phyloP scores from a whole-genome alignment of 1,140 invertebrate genomes.

The Drosophila lowei region DNA sequence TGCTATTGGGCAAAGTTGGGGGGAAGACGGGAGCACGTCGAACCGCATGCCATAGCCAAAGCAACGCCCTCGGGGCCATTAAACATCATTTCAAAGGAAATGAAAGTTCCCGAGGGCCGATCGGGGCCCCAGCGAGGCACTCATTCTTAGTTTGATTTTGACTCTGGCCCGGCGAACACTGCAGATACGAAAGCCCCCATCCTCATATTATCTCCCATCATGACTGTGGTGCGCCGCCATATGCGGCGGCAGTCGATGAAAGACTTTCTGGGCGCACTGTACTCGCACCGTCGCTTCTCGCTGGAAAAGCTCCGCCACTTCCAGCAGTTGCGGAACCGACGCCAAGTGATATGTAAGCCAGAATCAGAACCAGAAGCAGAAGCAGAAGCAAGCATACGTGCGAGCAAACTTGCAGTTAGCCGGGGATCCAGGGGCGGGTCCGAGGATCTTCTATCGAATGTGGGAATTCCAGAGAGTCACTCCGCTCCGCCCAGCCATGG shows the following conservation, averaged over 20 bases:
- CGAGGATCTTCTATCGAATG: too few species aligned
- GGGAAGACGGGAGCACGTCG: not conserved
- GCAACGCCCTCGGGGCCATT: not conserved
- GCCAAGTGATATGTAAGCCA: constrained; percentile 56
- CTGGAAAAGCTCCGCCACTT: constrained; percentile 57
- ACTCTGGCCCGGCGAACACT: constrained; percentile 41
- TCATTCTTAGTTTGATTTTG: constrained; percentile 53
- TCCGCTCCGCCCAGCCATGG: too few species aligned
- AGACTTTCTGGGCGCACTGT: constrained; percentile 58
- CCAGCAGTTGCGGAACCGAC: constrained; percentile 49
- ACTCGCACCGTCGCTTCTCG: constrained; percentile 57
- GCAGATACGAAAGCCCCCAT: constrained; percentile 11
- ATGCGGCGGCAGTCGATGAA: constrained; percentile 62
- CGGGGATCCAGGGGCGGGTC: constrained; percentile 13
- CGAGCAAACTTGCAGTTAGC: not conserved
- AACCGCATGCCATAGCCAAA: not conserved
- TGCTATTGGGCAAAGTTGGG: too few species aligned
- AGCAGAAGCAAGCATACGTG: not conserved
- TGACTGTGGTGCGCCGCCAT: constrained; percentile 61
- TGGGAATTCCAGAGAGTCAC: too few species aligned
- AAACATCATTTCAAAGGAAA: constrained; percentile 29
- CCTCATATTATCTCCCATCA: constrained; percentile 10
- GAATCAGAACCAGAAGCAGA: not conserved
- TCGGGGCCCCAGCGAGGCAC: constrained; percentile 27
- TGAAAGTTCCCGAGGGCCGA: constrained; percentile 55